Evolutionary conservation across 2,888 invertebrate genomes (phyloP).

Genomic region (Lutraria lutraria): DNA sequence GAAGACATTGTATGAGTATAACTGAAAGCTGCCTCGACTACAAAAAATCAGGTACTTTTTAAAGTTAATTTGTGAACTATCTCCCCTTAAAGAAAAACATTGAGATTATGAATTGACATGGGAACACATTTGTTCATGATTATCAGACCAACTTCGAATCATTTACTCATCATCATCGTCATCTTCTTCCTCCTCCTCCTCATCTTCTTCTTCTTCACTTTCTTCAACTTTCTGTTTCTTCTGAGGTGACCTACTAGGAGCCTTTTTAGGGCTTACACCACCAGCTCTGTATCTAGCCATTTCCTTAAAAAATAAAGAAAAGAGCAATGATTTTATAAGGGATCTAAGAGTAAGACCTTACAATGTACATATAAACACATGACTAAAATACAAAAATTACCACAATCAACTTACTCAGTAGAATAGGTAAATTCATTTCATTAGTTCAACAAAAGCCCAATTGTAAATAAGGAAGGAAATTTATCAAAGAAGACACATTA

Average conservation of each 20-base stretch:
- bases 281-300: constrained; percentile 75
- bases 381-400: no score
- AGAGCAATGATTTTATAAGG: no score
- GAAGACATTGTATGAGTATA: neutral
- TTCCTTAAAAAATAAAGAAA: constrained; percentile 67
- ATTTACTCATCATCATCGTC: constrained; percentile 71
- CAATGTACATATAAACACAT: no score
- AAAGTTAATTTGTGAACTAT: neutral
- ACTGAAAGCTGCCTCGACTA: neutral
- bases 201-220: constrained; percentile 77
- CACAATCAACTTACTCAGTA: no score
- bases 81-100: neutral
- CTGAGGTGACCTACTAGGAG: constrained; percentile 60
- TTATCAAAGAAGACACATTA: no score
- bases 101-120: constrained; percentile 23
- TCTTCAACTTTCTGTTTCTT: constrained; percentile 70
- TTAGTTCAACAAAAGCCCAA: no score
- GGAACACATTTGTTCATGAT: constrained; percentile 41
- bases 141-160: constrained; percentile 31
- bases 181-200: constrained; percentile 77
- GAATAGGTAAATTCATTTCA: no score
- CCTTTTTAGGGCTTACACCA: constrained; percentile 46
- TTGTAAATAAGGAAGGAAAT: no score
- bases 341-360: no score
- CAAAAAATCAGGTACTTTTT: neutral